Percentiles rank a stretch among this genome's conserved stretches.
These are phyloP conservation scores for Eustalomyia histrio DNA, from an alignment of 2,888 invertebrate species.

Conservation along the genomic window DNA sequence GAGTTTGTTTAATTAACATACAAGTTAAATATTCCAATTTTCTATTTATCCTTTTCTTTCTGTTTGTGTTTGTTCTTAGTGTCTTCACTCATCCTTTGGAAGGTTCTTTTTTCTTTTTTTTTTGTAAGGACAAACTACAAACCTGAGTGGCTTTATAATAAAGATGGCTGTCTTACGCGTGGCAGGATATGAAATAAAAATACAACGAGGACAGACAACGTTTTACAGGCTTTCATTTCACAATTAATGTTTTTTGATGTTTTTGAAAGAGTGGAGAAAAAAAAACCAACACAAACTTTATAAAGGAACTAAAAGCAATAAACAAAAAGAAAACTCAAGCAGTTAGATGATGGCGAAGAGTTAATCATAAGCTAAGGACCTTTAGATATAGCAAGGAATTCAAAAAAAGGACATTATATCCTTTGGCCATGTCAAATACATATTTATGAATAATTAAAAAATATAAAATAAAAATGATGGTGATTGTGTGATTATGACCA, in stretches of 20 bases:
- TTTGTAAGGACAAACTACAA: constrained; percentile 51
- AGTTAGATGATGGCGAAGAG: constrained; percentile 58
- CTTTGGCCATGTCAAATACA: constrained; percentile 65
- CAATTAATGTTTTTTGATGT: constrained; percentile 64
- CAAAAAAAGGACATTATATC: constrained; percentile 61
- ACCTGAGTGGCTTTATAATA: constrained; percentile 60
- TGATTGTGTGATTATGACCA: constrained; percentile 28
- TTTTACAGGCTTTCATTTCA: constrained; percentile 58
- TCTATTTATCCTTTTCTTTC: constrained; percentile 55
- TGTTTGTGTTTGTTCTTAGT: constrained; percentile 13
- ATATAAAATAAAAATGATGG: constrained; percentile 22
- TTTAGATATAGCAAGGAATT: constrained; percentile 29
- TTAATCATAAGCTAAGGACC: constrained; percentile 63
- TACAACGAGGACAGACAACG: constrained; percentile 36
- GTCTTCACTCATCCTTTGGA: background rate
- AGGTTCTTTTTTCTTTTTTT: background rate
- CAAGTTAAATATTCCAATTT: constrained; percentile 65
- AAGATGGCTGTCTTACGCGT: constrained; percentile 62
- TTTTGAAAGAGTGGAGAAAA: constrained; percentile 40
- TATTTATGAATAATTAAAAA: constrained; percentile 66
- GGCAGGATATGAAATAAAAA: constrained; percentile 52
- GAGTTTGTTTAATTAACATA: constrained; percentile 61
- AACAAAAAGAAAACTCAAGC: constrained; percentile 1
- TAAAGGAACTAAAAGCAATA: constrained; percentile 20
- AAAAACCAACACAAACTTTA: constrained; percentile 18